Evolutionary conservation across 1,140 invertebrate genomes (phyloP).

Genomic region (Drosophila gunungcola): DNA sequence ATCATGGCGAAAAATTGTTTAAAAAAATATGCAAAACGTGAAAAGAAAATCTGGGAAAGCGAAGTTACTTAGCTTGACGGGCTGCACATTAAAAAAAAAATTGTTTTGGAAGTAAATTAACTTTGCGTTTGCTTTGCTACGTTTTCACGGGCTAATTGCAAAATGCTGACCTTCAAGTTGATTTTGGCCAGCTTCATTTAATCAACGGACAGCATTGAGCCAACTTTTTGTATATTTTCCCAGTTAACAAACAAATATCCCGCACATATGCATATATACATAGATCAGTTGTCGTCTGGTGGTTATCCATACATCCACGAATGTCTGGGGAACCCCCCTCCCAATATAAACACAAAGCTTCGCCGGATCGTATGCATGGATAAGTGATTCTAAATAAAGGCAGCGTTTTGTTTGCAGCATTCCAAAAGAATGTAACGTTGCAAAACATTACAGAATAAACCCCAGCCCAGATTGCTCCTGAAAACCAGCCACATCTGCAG

Average conservation of each 20-base stretch:
- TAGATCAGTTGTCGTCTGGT: conserved; percentile 24
- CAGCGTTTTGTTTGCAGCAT: conserved; percentile 56
- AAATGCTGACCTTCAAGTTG: conserved; percentile 74
- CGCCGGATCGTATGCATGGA: conserved; percentile 54
- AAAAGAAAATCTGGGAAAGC: conserved; percentile 5
- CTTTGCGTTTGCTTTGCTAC: conserved; percentile 61
- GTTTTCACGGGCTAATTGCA: conserved; percentile 70
- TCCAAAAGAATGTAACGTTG: conserved; percentile 30
- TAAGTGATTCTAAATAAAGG: conserved; percentile 71
- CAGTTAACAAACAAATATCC: conserved; percentile 1
- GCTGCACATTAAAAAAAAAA: conserved; percentile 21
- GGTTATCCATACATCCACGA: conserved; percentile 39
- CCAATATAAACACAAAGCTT: conserved; percentile 51
- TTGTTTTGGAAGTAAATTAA: conserved; percentile 71
- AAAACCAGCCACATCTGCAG: conserved; percentile 29
- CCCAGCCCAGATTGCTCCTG: conserved; percentile 65
- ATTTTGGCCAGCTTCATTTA: conserved; percentile 63
- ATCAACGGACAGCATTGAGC: conserved; percentile 47
- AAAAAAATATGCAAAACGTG: conserved; percentile 39
- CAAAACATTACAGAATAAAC: conserved; percentile 69
- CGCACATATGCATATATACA: conserved; percentile 9
- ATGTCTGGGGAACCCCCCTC: conserved; percentile 35
- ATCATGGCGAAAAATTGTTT: conserved; percentile 50
- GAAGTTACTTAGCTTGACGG: conserved; percentile 55
- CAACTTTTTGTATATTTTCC: background rate